phyloP scores from a whole-genome alignment of 2,888 invertebrate genomes.

The Mythimna ferrago region DNA sequence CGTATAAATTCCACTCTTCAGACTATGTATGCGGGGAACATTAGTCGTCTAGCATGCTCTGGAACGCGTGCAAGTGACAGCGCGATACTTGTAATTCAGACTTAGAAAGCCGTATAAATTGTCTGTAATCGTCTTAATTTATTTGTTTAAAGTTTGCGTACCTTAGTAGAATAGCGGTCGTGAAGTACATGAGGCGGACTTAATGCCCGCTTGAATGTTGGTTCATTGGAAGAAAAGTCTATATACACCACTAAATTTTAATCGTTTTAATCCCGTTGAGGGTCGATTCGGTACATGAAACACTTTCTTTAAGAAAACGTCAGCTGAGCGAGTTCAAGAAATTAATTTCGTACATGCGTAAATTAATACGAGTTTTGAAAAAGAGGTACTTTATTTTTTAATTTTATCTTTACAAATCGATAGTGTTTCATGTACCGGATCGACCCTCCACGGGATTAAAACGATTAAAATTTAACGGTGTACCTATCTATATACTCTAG shows the following conservation, averaged over 20 bases:
- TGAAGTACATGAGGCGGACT: background rate
- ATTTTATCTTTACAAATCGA: too few relatives aligned
- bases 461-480: too few relatives aligned
- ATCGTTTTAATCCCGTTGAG: too few relatives aligned
- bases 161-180: background rate
- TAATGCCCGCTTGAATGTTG: background rate
- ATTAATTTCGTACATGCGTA: too few relatives aligned
- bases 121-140: background rate
- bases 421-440: too few relatives aligned
- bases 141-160: background rate
- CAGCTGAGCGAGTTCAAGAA: too few relatives aligned
- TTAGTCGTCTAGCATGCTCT: constrained; percentile 21
- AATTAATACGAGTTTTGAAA: too few relatives aligned
- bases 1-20: constrained; percentile 42
- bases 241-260: background rate
- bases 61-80: constrained; percentile 33
- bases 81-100: constrained; percentile 1
- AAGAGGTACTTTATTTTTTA: too few relatives aligned
- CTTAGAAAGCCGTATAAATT: constrained; percentile 5
- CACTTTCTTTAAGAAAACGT: too few relatives aligned
- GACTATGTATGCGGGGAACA: constrained; percentile 14
- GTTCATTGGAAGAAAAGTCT: background rate
- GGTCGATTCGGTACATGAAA: too few relatives aligned
- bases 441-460: too few relatives aligned
- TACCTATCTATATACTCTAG: too few relatives aligned